These are phyloP conservation scores for Drosophila ironensis DNA, from an alignment of 1,140 invertebrate species.

Conservation along the genomic window DNA sequence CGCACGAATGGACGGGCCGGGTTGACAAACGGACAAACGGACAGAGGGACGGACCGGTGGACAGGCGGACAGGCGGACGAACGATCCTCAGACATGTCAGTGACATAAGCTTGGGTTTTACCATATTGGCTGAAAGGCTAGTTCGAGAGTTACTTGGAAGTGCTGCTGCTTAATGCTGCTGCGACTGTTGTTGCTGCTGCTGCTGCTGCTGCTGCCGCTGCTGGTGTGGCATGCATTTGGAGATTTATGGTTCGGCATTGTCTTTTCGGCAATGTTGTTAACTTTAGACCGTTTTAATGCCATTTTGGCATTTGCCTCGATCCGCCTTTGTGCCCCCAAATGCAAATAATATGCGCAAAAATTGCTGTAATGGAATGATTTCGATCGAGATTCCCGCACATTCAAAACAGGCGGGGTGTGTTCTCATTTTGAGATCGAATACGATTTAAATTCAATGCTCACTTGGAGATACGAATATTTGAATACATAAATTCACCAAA, in stretches of 20 bases:
- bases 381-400: not conserved
- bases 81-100: constrained; percentile 69
- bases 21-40: constrained; percentile 57
- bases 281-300: constrained; percentile 56
- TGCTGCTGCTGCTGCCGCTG: constrained; percentile 23
- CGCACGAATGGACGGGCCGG: constrained; percentile 65
- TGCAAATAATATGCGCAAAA: constrained; percentile 70
- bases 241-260: constrained; percentile 78
- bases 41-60: constrained; percentile 17
- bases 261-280: constrained; percentile 73
- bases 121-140: constrained; percentile 74
- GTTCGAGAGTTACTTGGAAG: constrained; percentile 77
- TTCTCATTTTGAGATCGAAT: not conserved
- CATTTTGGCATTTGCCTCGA: constrained; percentile 53
- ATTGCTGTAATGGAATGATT: constrained; percentile 64
- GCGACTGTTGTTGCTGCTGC: constrained; percentile 21
- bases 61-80: constrained; percentile 10
- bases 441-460: no score
- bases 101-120: constrained; percentile 79
- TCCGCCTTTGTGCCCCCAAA: constrained; percentile 23
- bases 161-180: constrained; percentile 42
- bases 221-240: constrained; percentile 74
- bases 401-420: no score
- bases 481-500: no score
- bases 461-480: no score